A percentile compares a stretch with the other conserved stretches of the same genome.
Evolutionary conservation across 2,113 vertebrate species (phyloP).

Genomic region (Epinephelus lanceolatus): DNA sequence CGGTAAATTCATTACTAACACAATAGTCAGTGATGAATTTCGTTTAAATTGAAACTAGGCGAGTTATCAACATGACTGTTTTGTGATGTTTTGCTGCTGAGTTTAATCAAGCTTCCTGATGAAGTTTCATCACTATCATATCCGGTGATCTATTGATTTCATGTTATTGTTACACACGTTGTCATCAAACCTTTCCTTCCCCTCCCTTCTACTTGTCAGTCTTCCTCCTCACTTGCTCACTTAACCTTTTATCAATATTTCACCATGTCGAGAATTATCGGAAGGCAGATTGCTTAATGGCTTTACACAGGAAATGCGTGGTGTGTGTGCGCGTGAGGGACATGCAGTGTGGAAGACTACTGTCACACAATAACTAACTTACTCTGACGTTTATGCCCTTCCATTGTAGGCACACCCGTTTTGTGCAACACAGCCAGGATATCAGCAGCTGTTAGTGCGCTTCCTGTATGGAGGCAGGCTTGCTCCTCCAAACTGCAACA

Average conservation of each 20-base stretch:
- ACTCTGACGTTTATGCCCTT: slow-evolving; percentile 48
- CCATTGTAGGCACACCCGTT: slow-evolving; percentile 53
- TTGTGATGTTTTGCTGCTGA: not conserved
- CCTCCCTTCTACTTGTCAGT: not conserved
- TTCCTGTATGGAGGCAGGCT: slow-evolving; percentile 20
- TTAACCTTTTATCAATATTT: slow-evolving; percentile 38
- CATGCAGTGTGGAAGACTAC: slow-evolving; percentile 31
- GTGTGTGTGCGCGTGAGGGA: slow-evolving; percentile 5
- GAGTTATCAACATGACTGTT: not conserved
- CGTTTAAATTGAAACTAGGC: not conserved
- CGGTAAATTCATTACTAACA: not conserved
- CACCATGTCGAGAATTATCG: slow-evolving; percentile 20
- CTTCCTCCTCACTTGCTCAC: not conserved
- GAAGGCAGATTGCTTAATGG: slow-evolving; percentile 50
- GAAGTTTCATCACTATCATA: not conserved
- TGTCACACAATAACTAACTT: slow-evolving; percentile 39
- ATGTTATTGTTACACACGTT: not conserved
- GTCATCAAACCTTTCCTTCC: not conserved
- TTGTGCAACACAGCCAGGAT: slow-evolving; percentile 44
- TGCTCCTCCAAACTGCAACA: not conserved
- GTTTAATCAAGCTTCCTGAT: not conserved
- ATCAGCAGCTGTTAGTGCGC: not conserved
- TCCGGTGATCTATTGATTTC: not conserved
- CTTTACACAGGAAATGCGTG: slow-evolving; percentile 63
- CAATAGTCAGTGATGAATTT: not conserved